Conservation (phyloP, 1,140 invertebrate genomes). For the Goniozus legneri region DNA sequence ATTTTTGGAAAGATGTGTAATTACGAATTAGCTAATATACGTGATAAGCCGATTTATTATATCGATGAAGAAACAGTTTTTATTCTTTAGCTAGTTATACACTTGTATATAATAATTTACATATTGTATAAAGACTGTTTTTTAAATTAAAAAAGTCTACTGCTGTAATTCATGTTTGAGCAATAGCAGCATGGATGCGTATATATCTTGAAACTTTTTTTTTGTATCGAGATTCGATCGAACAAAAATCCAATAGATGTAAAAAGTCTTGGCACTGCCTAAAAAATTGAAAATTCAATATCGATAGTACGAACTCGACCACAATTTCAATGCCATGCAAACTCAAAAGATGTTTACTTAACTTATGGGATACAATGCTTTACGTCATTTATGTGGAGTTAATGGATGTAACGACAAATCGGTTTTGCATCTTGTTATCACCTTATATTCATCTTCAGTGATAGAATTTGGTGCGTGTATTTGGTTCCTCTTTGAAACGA, state of each 20-base stretch:
- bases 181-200: not conserved
- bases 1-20: conserved; percentile 8
- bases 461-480: not conserved
- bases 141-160: conserved; percentile 33
- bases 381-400: conserved; percentile 15
- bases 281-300: too few species aligned
- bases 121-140: conserved; percentile 53
- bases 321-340: too few species aligned
- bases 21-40: conserved; percentile 14
- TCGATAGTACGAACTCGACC: too few species aligned
- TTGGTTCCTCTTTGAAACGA: not conserved
- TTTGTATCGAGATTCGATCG: too few species aligned
- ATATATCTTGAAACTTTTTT: conserved; percentile 7
- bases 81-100: conserved; percentile 44
- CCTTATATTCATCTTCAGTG: conserved; percentile 4
- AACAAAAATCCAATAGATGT: too few species aligned
- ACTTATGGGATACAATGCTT: conserved; percentile 13
- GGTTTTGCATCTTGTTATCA: conserved; percentile 5
- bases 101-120: conserved; percentile 52
- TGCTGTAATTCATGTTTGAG: conserved; percentile 9
- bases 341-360: conserved; percentile 6
- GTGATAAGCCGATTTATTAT: conserved; percentile 15
- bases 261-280: too few species aligned
- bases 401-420: conserved; percentile 19
- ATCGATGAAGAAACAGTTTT: conserved; percentile 28